phyloP scores from a whole-genome alignment of 35 echinoderm and acorn worm species.

The Diadema setosum region DNA sequence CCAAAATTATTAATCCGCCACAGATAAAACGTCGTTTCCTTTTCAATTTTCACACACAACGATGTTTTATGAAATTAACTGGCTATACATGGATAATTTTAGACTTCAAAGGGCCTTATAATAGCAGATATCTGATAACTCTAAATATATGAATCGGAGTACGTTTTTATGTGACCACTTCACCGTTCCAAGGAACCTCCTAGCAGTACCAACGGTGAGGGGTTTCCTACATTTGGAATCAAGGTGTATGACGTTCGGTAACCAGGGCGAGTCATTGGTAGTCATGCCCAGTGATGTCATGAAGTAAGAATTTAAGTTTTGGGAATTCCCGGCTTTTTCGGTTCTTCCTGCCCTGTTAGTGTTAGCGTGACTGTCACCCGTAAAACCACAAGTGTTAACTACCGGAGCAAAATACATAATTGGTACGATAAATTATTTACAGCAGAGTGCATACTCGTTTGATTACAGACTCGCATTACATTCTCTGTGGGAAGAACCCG shows the following conservation, averaged over 20 bases:
- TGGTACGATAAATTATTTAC: too few species aligned
- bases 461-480: too few species aligned
- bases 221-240: conserved; percentile 16
- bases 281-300: too few species aligned
- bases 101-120: neutral
- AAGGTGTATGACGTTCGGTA: conserved; percentile 16
- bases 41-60: neutral
- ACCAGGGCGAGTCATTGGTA: too few species aligned
- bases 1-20: neutral
- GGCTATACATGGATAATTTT: neutral
- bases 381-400: too few species aligned
- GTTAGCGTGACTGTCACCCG: too few species aligned
- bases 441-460: too few species aligned
- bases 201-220: neutral
- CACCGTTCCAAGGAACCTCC: neutral
- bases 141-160: neutral
- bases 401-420: too few species aligned
- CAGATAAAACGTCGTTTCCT: neutral
- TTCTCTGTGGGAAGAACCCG: too few species aligned
- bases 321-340: too few species aligned
- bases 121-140: neutral
- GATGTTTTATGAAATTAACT: neutral
- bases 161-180: neutral
- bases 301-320: too few species aligned
- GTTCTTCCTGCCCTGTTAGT: too few species aligned